Evolutionary conservation across 2,888 invertebrate genomes (phyloP).

Genomic region (Melinopterus prodromus): DNA sequence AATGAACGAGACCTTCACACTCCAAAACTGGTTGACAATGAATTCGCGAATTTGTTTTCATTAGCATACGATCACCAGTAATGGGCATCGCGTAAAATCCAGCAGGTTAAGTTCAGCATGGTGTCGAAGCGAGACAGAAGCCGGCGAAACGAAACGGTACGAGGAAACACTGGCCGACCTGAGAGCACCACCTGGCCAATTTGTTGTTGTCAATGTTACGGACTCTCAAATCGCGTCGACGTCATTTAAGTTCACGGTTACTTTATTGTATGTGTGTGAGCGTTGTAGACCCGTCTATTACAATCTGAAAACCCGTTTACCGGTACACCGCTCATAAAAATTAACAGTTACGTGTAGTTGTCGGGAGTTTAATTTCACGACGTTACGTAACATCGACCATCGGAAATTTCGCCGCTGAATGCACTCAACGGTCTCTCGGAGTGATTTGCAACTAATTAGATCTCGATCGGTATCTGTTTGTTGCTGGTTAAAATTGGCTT

Average conservation of each 20-base stretch:
- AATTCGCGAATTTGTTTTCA: constrained; percentile 16
- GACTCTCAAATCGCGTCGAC: constrained; percentile 9
- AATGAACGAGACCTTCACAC: constrained; percentile 23
- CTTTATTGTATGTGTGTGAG: constrained; percentile 11
- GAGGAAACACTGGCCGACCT: not conserved
- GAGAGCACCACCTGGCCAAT: not conserved
- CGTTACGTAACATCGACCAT: constrained; percentile 4
- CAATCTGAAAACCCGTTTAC: not conserved
- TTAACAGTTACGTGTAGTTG: not conserved
- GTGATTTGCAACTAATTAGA: not conserved
- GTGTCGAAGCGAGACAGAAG: not conserved
- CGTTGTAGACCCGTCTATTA: not conserved
- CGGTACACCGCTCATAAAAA: not conserved
- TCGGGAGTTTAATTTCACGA: not conserved
- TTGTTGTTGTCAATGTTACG: constrained; percentile 20
- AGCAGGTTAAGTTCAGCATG: not conserved
- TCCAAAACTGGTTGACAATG: constrained; percentile 22
- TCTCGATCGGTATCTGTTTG: not conserved
- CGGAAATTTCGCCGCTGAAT: not conserved
- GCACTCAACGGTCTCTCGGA: not conserved
- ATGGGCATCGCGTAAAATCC: not conserved
- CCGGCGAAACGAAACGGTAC: not conserved
- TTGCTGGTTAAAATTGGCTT: not conserved
- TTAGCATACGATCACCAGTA: constrained; percentile 8
- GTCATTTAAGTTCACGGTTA: constrained; percentile 21